phyloP scores from a whole-genome alignment of 1,140 invertebrate species.

The Meloidogyne exigua region DNA sequence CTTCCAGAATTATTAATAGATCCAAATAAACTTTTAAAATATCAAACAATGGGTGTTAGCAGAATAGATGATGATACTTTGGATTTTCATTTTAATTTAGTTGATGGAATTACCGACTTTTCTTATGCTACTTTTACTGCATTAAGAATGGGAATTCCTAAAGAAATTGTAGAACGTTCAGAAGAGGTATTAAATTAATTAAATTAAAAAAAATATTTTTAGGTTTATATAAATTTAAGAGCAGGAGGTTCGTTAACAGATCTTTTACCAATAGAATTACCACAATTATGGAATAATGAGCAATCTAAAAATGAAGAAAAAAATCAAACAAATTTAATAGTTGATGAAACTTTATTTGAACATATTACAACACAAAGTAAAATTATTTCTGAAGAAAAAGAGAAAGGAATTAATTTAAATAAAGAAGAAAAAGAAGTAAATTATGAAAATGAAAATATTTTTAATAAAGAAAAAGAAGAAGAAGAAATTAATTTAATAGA shows the following conservation, averaged over 20 bases:
- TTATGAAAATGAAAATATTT: neutral
- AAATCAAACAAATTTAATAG: neutral
- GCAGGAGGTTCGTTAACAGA: slow-evolving; percentile 9
- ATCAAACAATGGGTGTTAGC: slow-evolving; percentile 56
- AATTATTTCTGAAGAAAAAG: slow-evolving; percentile 2
- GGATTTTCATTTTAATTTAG: slow-evolving; percentile 47
- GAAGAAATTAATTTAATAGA: neutral
- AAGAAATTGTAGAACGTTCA: slow-evolving; percentile 43
- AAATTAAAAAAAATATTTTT: neutral
- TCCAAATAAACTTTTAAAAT: slow-evolving; percentile 27
- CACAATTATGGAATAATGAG: slow-evolving; percentile 4
- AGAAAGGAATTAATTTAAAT: neutral
- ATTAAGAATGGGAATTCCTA: slow-evolving; percentile 49
- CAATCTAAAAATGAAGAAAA: neutral
- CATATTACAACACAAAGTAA: slow-evolving; percentile 1
- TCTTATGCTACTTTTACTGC: slow-evolving; percentile 55
- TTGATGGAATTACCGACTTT: slow-evolving; percentile 52
- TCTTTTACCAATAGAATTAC: slow-evolving; percentile 7
- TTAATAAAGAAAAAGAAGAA: too few species aligned
- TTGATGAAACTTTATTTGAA: slow-evolving; percentile 9
- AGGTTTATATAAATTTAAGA: slow-evolving; percentile 22
- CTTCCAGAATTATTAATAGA: slow-evolving; percentile 41
- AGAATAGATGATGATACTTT: slow-evolving; percentile 34
- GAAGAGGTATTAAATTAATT: slow-evolving; percentile 45
- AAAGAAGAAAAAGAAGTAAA: neutral